Evolutionary conservation across 2,113 vertebrate genomes (phyloP), one percentile per base, ranked within the genome.

Genomic region (Psammodynastes pulverulentus): DNA sequence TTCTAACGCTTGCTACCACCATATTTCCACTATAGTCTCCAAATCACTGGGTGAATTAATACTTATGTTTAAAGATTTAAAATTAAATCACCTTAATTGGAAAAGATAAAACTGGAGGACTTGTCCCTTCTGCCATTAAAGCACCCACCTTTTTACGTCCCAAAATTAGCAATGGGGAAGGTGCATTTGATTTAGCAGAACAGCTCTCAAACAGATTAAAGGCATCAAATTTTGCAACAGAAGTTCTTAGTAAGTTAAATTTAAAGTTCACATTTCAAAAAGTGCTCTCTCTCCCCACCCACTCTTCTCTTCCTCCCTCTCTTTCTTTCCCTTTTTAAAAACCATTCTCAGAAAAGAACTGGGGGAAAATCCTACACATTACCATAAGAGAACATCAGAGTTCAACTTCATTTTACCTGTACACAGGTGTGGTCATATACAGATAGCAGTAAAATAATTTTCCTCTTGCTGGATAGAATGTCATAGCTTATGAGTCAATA

Each of bases 401-500:
- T 45, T 92, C 23, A 92, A 62, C 1, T 21, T 84, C 1, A 13
- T 39, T 88, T 49, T 1, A 84, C 29, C 21, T 24, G 88, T 67
- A 43, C 88, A 43, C 24, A 92, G 91, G 2, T 45, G 1, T 88
- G 21, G 67, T 89, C 56, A 46, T 5, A 45, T 52, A 91, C 91
- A 21, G n/a, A 84, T 91, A 89, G 1, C 9, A 87, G 39, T 45
- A 92, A 21, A 95, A 90, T 43, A 12, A 29, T 84, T 4, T 89
- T 94, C 87, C 94, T 94, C 86, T 87, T 79, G 43, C 67, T 92
- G 91, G 67, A 9, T 24, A 88, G 89, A 89, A 93, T 34, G 26
- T n/a, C 89, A 56, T 67, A 95, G 84, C 91, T 95, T 95, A 17
- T 62, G 62, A 46, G 94, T 91, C 90, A 94, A 92, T 95, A 0